A percentile compares a stretch with the other conserved stretches of the same genome.
Conservation (phyloP, 2,797 vertebrate genomes). For the Sebastes iracundus region DNA sequence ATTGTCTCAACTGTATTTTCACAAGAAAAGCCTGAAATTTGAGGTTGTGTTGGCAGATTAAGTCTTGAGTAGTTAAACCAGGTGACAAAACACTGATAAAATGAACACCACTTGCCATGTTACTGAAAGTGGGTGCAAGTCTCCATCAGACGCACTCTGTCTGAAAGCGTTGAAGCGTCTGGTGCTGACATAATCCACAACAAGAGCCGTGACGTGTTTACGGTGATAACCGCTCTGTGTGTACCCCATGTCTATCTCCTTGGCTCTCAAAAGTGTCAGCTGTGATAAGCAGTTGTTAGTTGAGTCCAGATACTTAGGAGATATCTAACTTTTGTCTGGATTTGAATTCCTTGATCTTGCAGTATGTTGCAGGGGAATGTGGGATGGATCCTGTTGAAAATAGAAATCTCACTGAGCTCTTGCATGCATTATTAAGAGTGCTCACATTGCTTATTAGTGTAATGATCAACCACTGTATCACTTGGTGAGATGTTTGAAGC, state of each 20-base stretch:
- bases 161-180: not conserved
- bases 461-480: slow-evolving; percentile 57
- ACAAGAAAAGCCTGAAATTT: slow-evolving; percentile 28
- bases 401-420: slow-evolving; percentile 44
- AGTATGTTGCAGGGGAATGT: slow-evolving; percentile 17
- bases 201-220: slow-evolving; percentile 11
- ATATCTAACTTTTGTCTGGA: slow-evolving; percentile 25
- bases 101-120: not conserved
- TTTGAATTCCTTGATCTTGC: slow-evolving; percentile 16
- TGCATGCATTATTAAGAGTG: slow-evolving; percentile 65
- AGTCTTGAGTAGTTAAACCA: slow-evolving; percentile 2
- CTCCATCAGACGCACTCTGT: not conserved
- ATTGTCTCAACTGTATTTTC: slow-evolving; percentile 37
- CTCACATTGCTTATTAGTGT: slow-evolving; percentile 58
- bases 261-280: slow-evolving; percentile 11
- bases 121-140: not conserved
- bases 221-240: not conserved
- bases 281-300: not conserved
- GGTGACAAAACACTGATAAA: not conserved
- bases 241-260: not conserved
- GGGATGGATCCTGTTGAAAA: slow-evolving; percentile 38
- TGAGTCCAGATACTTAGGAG: not conserved
- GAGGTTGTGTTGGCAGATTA: slow-evolving; percentile 1
- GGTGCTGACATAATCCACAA: slow-evolving; percentile 12
- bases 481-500: slow-evolving; percentile 52